Evolutionary conservation across 2,888 invertebrate species (phyloP).

Genomic region (Homarus gammarus): DNA sequence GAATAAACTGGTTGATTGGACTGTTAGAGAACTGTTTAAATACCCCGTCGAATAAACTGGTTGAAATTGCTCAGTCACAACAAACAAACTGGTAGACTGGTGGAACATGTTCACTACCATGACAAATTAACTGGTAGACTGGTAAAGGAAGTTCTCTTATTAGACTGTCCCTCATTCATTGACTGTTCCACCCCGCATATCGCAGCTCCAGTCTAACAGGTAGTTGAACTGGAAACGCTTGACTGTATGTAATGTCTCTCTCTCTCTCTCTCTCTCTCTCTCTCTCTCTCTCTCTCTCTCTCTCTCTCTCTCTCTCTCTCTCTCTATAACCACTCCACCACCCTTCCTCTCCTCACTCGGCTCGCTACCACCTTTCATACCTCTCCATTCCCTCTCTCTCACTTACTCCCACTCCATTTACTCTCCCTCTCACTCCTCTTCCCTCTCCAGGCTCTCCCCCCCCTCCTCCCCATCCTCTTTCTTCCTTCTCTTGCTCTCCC

Average conservation of each 20-base stretch:
- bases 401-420: background rate
- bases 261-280: background rate
- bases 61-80: no score
- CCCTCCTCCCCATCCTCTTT: background rate
- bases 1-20: no score
- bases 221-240: background rate
- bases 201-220: background rate
- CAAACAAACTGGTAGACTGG: no score
- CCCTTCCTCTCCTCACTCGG: background rate
- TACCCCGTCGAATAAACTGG: no score
- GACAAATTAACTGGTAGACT: background rate
- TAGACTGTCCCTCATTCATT: background rate
- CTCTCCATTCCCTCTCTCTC: background rate
- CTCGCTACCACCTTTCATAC: background rate
- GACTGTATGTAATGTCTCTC: background rate
- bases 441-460: background rate
- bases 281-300: background rate
- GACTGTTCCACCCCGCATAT: background rate
- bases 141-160: background rate
- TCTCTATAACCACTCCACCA: background rate
- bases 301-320: slow-evolving; percentile 13
- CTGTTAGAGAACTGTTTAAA: no score
- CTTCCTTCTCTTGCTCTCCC: no score
- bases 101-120: no score
- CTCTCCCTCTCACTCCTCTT: background rate